phyloP scores from a whole-genome alignment of 2,888 invertebrate species.

The Brachylomia viminalis region DNA sequence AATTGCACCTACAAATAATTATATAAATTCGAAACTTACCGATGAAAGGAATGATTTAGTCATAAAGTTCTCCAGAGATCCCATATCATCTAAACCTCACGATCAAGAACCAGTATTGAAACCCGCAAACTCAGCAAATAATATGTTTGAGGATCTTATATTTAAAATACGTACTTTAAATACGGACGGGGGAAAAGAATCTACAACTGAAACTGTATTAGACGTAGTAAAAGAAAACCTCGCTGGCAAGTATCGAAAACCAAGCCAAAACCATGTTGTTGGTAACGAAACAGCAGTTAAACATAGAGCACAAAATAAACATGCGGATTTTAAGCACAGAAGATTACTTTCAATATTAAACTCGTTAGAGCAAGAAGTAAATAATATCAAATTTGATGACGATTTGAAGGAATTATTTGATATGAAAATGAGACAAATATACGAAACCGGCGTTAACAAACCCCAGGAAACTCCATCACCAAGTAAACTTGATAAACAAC shows the following conservation, averaged over 20 bases:
- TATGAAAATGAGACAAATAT: conserved; percentile 45
- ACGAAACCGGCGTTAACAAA: conserved; percentile 20
- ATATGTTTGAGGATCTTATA: conserved; percentile 33
- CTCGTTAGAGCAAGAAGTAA: conserved; percentile 45
- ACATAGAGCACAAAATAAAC: neutral
- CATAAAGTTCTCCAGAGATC: neutral
- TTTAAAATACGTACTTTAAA: conserved; percentile 4
- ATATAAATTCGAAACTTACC: neutral
- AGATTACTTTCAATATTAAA: conserved; percentile 32
- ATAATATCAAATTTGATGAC: conserved; percentile 21
- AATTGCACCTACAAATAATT: conserved; percentile 13
- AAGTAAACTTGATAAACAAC: neutral
- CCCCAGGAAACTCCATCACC: neutral
- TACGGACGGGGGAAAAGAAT: neutral
- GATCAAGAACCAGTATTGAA: neutral
- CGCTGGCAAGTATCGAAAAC: neutral
- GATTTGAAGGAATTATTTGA: conserved; percentile 35
- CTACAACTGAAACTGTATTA: neutral
- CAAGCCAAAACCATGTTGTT: neutral
- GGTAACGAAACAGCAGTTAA: neutral
- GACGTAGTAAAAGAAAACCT: neutral
- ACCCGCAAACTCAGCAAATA: neutral
- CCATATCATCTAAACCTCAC: neutral
- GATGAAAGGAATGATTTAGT: neutral
- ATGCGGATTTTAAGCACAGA: conserved; percentile 6